phyloP scores from a whole-genome alignment of 2,888 invertebrate genomes.

The Scaptomyza caliginosa region DNA sequence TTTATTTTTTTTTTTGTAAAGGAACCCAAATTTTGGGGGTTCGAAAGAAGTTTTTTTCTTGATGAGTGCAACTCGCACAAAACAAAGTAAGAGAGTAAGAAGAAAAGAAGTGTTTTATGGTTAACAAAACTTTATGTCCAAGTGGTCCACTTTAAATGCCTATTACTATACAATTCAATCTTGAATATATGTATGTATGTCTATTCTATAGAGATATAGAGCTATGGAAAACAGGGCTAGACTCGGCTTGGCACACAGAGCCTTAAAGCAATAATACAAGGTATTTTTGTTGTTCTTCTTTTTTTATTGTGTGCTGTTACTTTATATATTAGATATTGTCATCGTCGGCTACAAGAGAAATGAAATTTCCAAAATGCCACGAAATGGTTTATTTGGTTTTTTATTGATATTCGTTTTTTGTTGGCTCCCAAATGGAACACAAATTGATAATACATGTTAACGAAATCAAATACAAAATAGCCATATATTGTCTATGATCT shows the following conservation, averaged over 20 bases:
- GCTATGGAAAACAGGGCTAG: slow-evolving; percentile 23
- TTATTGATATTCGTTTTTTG: slow-evolving; percentile 11
- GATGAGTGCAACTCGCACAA: slow-evolving; percentile 1
- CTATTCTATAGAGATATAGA: slow-evolving; percentile 30
- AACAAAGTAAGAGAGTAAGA: background rate
- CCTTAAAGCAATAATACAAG: slow-evolving; percentile 74
- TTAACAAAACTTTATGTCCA: slow-evolving; percentile 62
- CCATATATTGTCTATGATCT: slow-evolving; percentile 38
- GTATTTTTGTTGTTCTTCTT: slow-evolving; percentile 60
- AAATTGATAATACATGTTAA: slow-evolving; percentile 11
- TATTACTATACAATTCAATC: slow-evolving; percentile 30
- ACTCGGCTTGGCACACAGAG: slow-evolving; percentile 56
- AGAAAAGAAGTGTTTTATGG: slow-evolving; percentile 48
- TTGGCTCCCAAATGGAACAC: slow-evolving; percentile 39
- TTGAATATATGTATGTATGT: slow-evolving; percentile 25
- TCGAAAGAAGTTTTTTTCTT: background rate
- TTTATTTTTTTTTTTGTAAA: background rate
- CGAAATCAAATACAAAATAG: slow-evolving; percentile 15
- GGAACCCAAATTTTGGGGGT: slow-evolving; percentile 1
- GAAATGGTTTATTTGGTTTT: slow-evolving; percentile 14
- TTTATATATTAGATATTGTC: slow-evolving; percentile 21
- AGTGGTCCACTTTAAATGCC: slow-evolving; percentile 72
- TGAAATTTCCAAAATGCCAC: slow-evolving; percentile 56
- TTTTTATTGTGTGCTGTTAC: slow-evolving; percentile 39
- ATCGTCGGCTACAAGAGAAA: slow-evolving; percentile 43